Conservation (phyloP, 2,113 vertebrate species). For the Mugil cephalus region DNA sequence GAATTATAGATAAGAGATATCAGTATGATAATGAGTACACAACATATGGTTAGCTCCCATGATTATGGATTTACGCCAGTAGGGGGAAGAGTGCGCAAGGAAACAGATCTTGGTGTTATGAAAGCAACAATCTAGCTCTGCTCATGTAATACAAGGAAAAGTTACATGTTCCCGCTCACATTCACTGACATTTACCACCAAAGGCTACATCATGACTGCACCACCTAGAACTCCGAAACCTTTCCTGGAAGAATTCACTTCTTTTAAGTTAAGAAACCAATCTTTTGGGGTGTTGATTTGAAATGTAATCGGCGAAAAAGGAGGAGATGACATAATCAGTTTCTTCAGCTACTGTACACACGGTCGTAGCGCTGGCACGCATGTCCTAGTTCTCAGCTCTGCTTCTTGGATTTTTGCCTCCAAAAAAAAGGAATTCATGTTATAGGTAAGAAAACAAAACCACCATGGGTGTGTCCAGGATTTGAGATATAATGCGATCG, state of each 20-base stretch:
- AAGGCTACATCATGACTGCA: slow-evolving; percentile 32
- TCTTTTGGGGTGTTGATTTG: not conserved
- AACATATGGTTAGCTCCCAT: slow-evolving; percentile 63
- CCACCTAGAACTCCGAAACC: not conserved
- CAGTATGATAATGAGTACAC: slow-evolving; percentile 70
- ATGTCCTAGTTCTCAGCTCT: not conserved
- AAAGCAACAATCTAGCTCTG: slow-evolving; percentile 49
- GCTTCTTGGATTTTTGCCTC: not conserved
- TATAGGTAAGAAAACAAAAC: not conserved
- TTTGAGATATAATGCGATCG: not conserved
- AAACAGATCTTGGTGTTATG: slow-evolving; percentile 69
- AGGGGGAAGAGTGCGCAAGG: slow-evolving; percentile 86
- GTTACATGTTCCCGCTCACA: slow-evolving; percentile 52
- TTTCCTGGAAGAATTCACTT: not conserved
- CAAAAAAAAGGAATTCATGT: not conserved
- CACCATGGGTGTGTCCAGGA: not conserved
- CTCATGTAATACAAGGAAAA: slow-evolving; percentile 40
- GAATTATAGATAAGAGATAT: slow-evolving; percentile 79
- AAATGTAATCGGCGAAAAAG: not conserved
- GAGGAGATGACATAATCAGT: not conserved
- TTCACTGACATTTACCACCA: slow-evolving; percentile 56
- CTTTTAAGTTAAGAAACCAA: slow-evolving; percentile 3
- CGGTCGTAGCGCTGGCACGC: too few relatives aligned
- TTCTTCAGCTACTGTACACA: not conserved
- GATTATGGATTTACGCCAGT: slow-evolving; percentile 80